Evolutionary conservation across 2,797 vertebrate genomes (phyloP).

Genomic region (Acanthurus leucopareius): DNA sequence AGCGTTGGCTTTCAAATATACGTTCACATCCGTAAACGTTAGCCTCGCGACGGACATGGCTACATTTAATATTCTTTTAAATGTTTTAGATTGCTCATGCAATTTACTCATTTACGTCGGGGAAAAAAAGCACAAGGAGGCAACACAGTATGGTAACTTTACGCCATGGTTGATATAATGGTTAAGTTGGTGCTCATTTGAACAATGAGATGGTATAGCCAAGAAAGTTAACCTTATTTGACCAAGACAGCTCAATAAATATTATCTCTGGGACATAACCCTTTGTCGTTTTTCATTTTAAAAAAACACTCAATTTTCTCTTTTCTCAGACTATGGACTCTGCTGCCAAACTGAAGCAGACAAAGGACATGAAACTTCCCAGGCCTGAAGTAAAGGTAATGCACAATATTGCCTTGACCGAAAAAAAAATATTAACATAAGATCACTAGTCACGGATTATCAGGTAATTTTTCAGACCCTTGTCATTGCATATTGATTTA

Average conservation of each 20-base stretch:
- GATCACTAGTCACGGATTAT: not conserved
- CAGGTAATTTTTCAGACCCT: not conserved
- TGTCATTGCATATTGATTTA: not conserved
- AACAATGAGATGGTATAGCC: not conserved
- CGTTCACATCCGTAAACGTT: not conserved
- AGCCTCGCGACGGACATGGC: not conserved
- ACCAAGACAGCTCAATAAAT: not conserved
- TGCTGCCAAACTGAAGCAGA: slow-evolving; percentile 62
- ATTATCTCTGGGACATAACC: not conserved
- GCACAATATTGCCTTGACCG: not conserved
- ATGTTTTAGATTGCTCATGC: fast-evolving
- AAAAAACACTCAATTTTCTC: too few relatives aligned
- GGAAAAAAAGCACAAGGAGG: too few relatives aligned
- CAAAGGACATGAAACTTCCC: slow-evolving; percentile 63
- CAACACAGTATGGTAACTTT: too few relatives aligned
- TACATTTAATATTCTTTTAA: not conserved
- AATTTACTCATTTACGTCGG: not conserved
- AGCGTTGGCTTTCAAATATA: not conserved
- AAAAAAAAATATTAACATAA: not conserved
- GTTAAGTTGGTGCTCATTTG: not conserved
- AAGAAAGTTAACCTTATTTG: not conserved
- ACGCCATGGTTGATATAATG: not conserved
- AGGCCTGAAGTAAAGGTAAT: slow-evolving; percentile 74
- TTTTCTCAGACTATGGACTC: slow-evolving; percentile 78
- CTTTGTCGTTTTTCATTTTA: too few relatives aligned